Evolutionary conservation across 2,113 vertebrate genomes (phyloP), one percentile per base, ranked within the genome.

Genomic region (Elaphurus davidianus): DNA sequence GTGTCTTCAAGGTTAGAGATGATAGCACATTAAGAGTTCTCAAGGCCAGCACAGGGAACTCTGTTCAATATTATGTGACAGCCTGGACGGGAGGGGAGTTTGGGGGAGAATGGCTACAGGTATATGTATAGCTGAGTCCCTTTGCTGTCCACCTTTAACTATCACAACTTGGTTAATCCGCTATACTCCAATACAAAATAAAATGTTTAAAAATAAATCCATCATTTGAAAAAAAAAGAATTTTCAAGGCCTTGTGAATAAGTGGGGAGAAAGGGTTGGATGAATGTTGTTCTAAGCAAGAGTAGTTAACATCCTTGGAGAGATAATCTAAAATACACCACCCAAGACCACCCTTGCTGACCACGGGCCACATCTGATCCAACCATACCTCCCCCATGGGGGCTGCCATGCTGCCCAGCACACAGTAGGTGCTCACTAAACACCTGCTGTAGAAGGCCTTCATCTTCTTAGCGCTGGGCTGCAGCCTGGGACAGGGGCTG

Each of bases 301-400:
- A 52, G 0, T 47, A 30, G 14, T 76, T 54, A 85, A 17, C 36
- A 6, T 92, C 64, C 30, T 33, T 55, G 25, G 6, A 7, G 6
- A 27, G 10, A 45, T 30, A 50, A 76, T 50, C 30, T 28, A n/a
- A 16, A 36, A n/a, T 45, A 43, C 36, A 50, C 67, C 30, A 25
- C 15, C 43, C 28, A 82, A 74, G 71, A 67, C 14, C 33, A 3
- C 21, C 33, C 25, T 67, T 84, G 30, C 28, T 11, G 23, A 52
- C 28, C 5, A 9, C 2, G 1, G 64, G 30, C 19, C 36, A 2
- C 11, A 52, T 60, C 78, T 36, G 23, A 21, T 16, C 71, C 33
- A 25, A 2, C 30, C 79, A 30, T 25, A 0, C 19, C 36, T 28
- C 47, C 40, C 6, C 62, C 28, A 0, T 12, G 28, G 50, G 6